Base-by-base conservation (phyloP, 2,888 invertebrate species). In the Stegophylla sp. region DNA sequence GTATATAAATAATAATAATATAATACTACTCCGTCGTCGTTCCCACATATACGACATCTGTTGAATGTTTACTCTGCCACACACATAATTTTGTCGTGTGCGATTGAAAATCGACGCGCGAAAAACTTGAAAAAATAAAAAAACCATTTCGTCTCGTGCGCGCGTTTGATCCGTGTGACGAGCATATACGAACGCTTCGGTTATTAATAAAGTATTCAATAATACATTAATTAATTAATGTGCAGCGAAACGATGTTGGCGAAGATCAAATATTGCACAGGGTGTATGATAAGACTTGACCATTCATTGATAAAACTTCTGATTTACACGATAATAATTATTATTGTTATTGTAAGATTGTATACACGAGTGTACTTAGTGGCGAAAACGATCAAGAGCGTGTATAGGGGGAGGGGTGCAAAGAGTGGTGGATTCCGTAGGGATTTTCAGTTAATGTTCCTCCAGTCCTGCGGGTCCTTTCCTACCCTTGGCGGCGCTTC, bases 371-470 rank as follows among this genome's bases (percentile, higher is more conserved):
- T 45, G 15, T 56, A 53, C 20, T 53, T 53, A 53, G 20, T 20
- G n/a, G 53, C 53, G 53, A 53, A 20, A 20, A n/a, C 53, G 20
- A 15, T 48, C 48, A 15, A 12, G 15, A 17, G 51, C 2, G 45
- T 15, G 51, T 17, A 12, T 45, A 1, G 20, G n/a, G 17, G 63
- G 17, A 15, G 17, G 4, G 2, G 26, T 48, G 26, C n/a, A 0
- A 3, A 9, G 0, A 28, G 13, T 26, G n/a, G 1, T 48, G 20
- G 17, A 51, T 53, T 34, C 64, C 51, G 26, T 28, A 13, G 75
- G 64, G 75, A 66, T 66, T 66, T 66, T 76, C 20, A 53, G 43
- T 66, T 43, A 23, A 17, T 15, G 20, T 13, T 28, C 48, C 26
- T 45, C 15, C 28, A 9, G 12, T 10, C 20, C 1, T 7, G 51